A percentile compares a stretch with the other conserved stretches of the same genome.
phyloP scores from a whole-genome alignment of 1,140 invertebrate genomes.

The silkworm (Bombyx mori) region ASM3026992v2 NC_085110.1:6293501-6294000 shows the following conservation, averaged over 20 bases:
- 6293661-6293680: slow-evolving; percentile 73
- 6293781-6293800: slow-evolving; percentile 91
- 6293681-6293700: slow-evolving; percentile 95
- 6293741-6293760: slow-evolving; percentile 81
- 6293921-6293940: no score
- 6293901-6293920: no score
- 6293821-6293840: slow-evolving; percentile 95
- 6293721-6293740: slow-evolving; percentile 85
- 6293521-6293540: no score
- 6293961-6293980: no score
- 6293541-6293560: no score
- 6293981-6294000: no score
- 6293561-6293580: no score
- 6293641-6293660: not conserved
- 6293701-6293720: slow-evolving; percentile 84
- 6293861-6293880: slow-evolving; percentile 88
- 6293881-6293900: slow-evolving; percentile 78
- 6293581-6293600: no score
- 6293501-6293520: no score
- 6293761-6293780: slow-evolving; percentile 78
- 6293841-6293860: slow-evolving; percentile 88
- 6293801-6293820: slow-evolving; percentile 95
- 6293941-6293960: no score
- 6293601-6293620: no score
- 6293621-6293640: no score